Evolutionary conservation across 2,113 vertebrate genomes (phyloP), one percentile per base, ranked within the genome.

Genomic region (Emberiza fucata): DNA sequence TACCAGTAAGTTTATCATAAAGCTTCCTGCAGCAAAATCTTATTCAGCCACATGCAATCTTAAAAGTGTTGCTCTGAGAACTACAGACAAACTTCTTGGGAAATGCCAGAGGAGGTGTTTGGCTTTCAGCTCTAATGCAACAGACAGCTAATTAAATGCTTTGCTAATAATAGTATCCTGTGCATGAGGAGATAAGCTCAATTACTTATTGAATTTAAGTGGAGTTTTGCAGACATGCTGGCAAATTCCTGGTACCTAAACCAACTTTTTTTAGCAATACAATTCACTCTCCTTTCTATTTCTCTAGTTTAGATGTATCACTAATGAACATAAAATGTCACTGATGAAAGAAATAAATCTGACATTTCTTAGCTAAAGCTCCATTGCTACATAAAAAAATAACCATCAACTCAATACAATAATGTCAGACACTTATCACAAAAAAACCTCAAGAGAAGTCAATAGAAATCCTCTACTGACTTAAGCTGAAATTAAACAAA

Each of bases 91-190:
- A 44, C 60, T 89, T 48, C 48, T 80, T 70, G 64, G 73, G 86
- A 89, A 97, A 94, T 61, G 59, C 73, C 91, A 95, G 72, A 77
- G 48, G 48, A 96, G 64, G 82, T 85, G 93, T 93, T 83, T 69
- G 54, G 75, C 89, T 91, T 94, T 91, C 87, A 82, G 68, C 75
- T 84, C 65, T 60, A 59, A 48, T 4, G 20, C 84, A 95, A 71
- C 17, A 84, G 83, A 80, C 64, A 86, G 73, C 69, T 96, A 96
- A 95, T 95, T 90, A 97, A 96, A 96, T 69, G 47, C 88, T 96
- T 93, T 77, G 63, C 92, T 96, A 96, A 95, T 92, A 95, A 96
- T 40, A 96, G 81, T 33, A 64, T 51, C 39, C 86, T 89, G 37
- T 83, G 50, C 72, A 94, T 90, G 69, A 82, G 37, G 60, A 94